These are phyloP conservation scores for Drosophila setosimentum DNA, from an alignment of 2,888 invertebrate genomes.

Conservation along the genomic window DNA sequence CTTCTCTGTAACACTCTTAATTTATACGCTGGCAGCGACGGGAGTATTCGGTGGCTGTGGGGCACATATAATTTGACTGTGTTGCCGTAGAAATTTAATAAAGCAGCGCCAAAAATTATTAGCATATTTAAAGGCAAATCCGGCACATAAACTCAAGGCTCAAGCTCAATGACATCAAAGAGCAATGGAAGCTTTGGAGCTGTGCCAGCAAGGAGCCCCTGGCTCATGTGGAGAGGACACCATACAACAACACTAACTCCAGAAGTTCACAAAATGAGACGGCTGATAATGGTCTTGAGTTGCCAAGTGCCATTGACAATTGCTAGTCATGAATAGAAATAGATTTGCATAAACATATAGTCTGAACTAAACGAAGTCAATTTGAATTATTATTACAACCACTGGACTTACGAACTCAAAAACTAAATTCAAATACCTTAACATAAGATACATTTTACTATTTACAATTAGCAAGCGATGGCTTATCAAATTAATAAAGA, in stretches of 20 bases:
- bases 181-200: neutral
- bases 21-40: slow-evolving; percentile 51
- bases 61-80: slow-evolving; percentile 59
- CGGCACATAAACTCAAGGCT: slow-evolving; percentile 47
- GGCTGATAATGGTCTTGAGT: slow-evolving; percentile 53
- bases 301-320: slow-evolving; percentile 42
- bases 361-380: neutral
- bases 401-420: neutral
- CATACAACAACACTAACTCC: slow-evolving; percentile 15
- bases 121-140: slow-evolving; percentile 69
- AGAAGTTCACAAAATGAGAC: slow-evolving; percentile 53
- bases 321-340: neutral
- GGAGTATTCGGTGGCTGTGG: slow-evolving; percentile 54
- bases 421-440: neutral
- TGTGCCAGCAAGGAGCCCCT: slow-evolving; percentile 23
- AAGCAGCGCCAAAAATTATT: slow-evolving; percentile 70
- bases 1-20: slow-evolving; percentile 56
- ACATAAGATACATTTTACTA: neutral
- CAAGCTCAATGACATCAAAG: slow-evolving; percentile 38
- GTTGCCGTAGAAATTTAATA: slow-evolving; percentile 77
- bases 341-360: neutral
- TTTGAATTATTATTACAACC: neutral
- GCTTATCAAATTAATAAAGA: neutral
- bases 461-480: neutral
- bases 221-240: slow-evolving; percentile 38